These are phyloP conservation scores for Stegastes partitus DNA, from an alignment of 2,113 vertebrate genomes.

Conservation along the genomic window DNA sequence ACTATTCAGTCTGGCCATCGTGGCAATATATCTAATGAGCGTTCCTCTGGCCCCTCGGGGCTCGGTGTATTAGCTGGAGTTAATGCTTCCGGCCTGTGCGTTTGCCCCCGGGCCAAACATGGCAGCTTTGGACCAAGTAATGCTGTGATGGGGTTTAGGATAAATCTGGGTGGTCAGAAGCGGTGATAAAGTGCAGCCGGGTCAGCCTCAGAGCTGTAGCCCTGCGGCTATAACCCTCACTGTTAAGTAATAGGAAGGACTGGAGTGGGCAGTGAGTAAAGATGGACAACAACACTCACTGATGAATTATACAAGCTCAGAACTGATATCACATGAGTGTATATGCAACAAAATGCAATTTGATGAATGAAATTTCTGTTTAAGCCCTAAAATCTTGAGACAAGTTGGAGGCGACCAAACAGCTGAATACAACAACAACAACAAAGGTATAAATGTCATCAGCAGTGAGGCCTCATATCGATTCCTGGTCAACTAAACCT, in stretches of 20 bases:
- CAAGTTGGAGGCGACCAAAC: too few species aligned
- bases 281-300: background rate
- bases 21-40: conserved; percentile 76
- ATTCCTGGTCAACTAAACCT: too few species aligned
- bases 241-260: conserved; percentile 54
- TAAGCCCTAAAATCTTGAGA: too few species aligned
- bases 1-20: conserved; percentile 53
- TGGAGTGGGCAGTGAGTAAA: background rate
- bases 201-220: conserved; percentile 59
- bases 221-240: conserved; percentile 44
- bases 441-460: too few species aligned
- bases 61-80: conserved; percentile 74
- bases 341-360: too few species aligned
- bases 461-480: too few species aligned
- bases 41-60: conserved; percentile 60
- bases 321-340: background rate
- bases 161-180: conserved; percentile 81
- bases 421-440: too few species aligned
- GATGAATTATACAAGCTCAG: background rate
- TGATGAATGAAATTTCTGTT: too few species aligned
- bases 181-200: conserved; percentile 71
- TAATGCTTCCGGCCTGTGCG: conserved; percentile 77
- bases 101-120: conserved; percentile 58
- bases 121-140: conserved; percentile 65
- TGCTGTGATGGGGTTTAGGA: conserved; percentile 56